Percentiles rank a stretch among this genome's conserved stretches.
Evolutionary conservation across 2,888 invertebrate genomes (phyloP).

Genomic region (Catonia carolina): DNA sequence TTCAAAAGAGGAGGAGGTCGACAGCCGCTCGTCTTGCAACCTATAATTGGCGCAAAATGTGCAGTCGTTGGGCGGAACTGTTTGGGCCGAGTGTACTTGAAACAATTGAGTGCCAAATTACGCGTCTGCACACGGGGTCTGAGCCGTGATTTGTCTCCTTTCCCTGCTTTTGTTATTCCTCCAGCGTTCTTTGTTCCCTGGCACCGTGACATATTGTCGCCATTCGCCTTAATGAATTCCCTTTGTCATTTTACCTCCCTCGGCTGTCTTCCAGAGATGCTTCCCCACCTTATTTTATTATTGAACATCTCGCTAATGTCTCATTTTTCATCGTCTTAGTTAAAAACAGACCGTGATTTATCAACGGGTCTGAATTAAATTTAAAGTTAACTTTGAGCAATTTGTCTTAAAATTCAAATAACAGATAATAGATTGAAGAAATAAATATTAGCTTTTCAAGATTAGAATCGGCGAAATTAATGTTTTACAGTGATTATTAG

Average conservation of each 20-base stretch:
- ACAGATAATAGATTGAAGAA: too few species aligned
- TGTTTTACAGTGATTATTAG: too few species aligned
- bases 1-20: too few species aligned
- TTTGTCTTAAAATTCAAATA: constrained; percentile 5
- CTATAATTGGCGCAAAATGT: too few species aligned
- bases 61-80: too few species aligned
- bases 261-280: not conserved
- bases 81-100: not conserved
- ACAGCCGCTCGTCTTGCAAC: too few species aligned
- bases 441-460: too few species aligned
- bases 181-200: constrained; percentile 12
- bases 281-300: not conserved
- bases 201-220: constrained; percentile 25
- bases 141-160: constrained; percentile 24
- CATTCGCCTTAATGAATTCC: constrained; percentile 24
- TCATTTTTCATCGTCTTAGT: not conserved
- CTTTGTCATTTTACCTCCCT: constrained; percentile 15
- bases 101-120: constrained; percentile 11
- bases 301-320: not conserved
- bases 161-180: constrained; percentile 13
- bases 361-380: constrained; percentile 6
- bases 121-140: not conserved
- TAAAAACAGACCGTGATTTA: too few species aligned
- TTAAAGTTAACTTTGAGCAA: constrained; percentile 5
- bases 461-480: too few species aligned